A percentile compares a stretch with the other conserved stretches of the same genome.
phyloP scores from a whole-genome alignment of 53 echinoderm and acorn worm genomes.

The Paracentrotus lividus region DNA sequence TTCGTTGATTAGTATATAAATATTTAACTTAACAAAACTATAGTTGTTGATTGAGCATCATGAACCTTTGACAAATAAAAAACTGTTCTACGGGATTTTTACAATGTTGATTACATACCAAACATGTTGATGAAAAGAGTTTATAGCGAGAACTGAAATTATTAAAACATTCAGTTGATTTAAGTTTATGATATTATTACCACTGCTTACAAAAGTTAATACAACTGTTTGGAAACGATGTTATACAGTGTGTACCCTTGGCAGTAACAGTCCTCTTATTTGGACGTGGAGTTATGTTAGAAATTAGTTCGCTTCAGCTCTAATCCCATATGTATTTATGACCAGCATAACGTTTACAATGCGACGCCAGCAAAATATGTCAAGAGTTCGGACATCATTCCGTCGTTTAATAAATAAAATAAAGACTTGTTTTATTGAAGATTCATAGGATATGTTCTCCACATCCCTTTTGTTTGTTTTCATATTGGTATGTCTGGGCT shows the following conservation, averaged over 20 bases:
- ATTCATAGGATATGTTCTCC: not conserved
- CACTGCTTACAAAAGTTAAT: not conserved
- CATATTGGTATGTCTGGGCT: not conserved
- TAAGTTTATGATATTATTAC: no score
- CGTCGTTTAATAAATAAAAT: not conserved
- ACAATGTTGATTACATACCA: no score
- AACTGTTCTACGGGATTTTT: no score
- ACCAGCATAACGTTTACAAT: not conserved
- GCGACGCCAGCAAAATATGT: slow-evolving; percentile 29
- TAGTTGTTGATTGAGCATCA: no score
- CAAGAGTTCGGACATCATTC: not conserved
- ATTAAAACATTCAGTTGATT: no score
- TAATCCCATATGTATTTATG: not conserved
- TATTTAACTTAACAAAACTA: no score
- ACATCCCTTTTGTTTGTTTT: not conserved
- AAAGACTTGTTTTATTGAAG: not conserved
- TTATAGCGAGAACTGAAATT: no score
- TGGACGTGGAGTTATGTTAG: slow-evolving; percentile 24
- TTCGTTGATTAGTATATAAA: no score
- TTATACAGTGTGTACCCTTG: not conserved
- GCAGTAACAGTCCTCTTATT: not conserved
- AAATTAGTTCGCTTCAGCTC: not conserved
- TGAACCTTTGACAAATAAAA: no score
- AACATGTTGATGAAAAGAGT: no score
- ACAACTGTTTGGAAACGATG: not conserved